These are phyloP conservation scores for Petaurus breviceps DNA, from an alignment of 2,113 vertebrate species.

Conservation along the genomic window DNA sequence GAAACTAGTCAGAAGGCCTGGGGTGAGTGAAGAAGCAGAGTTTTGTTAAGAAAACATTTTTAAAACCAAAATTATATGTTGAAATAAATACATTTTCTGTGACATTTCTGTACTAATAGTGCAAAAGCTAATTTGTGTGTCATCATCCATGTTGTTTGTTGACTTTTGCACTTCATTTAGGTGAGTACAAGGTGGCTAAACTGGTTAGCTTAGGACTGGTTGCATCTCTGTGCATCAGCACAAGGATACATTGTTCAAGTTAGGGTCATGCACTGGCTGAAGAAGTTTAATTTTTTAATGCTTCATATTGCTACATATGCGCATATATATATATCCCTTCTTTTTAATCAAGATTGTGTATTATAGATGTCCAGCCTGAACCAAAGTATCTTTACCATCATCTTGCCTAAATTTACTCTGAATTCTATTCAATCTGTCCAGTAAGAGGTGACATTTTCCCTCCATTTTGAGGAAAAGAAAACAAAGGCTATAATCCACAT, in stretches of 20 bases:
- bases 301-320: too few relatives aligned
- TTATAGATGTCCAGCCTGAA: neutral
- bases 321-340: neutral
- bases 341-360: slow-evolving; percentile 7
- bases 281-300: slow-evolving; percentile 39
- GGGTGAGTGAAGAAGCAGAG: slow-evolving; percentile 64
- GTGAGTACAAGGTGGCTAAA: slow-evolving; percentile 55
- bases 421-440: neutral
- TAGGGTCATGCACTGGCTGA: slow-evolving; percentile 14
- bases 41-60: slow-evolving; percentile 71
- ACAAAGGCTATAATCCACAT: neutral
- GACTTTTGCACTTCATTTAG: slow-evolving; percentile 73
- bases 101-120: slow-evolving; percentile 22
- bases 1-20: slow-evolving; percentile 55
- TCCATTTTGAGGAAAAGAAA: neutral
- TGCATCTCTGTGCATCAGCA: slow-evolving; percentile 24
- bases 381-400: neutral
- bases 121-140: slow-evolving; percentile 61
- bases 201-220: slow-evolving; percentile 47
- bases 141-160: slow-evolving; percentile 63
- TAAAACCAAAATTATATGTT: slow-evolving; percentile 76
- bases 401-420: slow-evolving; percentile 32
- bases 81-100: slow-evolving; percentile 67
- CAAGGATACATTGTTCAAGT: slow-evolving; percentile 57
- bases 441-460: neutral